phyloP scores from a whole-genome alignment of 1,140 invertebrate genomes.

The Drosophila repleta region DNA sequence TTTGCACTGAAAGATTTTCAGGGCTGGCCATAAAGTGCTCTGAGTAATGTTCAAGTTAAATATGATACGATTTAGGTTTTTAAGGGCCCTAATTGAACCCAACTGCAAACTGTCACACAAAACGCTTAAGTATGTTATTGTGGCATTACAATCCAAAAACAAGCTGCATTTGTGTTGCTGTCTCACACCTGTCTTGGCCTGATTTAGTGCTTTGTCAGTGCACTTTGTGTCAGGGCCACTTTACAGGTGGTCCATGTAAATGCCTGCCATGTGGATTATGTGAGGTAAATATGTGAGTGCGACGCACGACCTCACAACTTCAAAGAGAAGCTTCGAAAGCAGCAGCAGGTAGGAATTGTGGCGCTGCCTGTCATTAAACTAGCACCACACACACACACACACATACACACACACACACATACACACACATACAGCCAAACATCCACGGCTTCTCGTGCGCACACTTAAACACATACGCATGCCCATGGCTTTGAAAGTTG shows the following conservation, averaged over 20 bases:
- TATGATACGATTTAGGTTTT: not conserved
- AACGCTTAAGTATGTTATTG: not conserved
- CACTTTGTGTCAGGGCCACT: slow-evolving; percentile 10
- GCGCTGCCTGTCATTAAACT: slow-evolving; percentile 68
- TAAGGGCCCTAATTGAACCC: slow-evolving; percentile 1
- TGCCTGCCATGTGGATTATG: slow-evolving; percentile 59
- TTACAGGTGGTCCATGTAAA: not conserved
- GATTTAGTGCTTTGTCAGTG: not conserved
- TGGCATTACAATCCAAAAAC: not conserved
- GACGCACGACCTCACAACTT: slow-evolving; percentile 58
- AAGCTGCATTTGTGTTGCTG: slow-evolving; percentile 18
- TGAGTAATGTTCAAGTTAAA: not conserved
- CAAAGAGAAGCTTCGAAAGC: slow-evolving; percentile 58
- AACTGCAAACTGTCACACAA: slow-evolving; percentile 10
- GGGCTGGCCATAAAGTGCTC: not conserved
- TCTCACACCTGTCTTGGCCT: slow-evolving; percentile 16
- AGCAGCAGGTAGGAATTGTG: slow-evolving; percentile 49
- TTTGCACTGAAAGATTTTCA: slow-evolving; percentile 13
- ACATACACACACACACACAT: slow-evolving; percentile 13
- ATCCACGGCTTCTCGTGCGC: slow-evolving; percentile 14
- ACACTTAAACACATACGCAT: slow-evolving; percentile 27
- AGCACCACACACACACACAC: slow-evolving; percentile 40
- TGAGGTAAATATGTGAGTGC: slow-evolving; percentile 33
- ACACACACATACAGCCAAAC: slow-evolving; percentile 14
- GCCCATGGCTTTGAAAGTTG: slow-evolving; percentile 57